Percentiles rank a stretch among this genome's conserved stretches.
phyloP scores from a whole-genome alignment of 2,113 vertebrate species.

The Onychostoma macrolepis region DNA sequence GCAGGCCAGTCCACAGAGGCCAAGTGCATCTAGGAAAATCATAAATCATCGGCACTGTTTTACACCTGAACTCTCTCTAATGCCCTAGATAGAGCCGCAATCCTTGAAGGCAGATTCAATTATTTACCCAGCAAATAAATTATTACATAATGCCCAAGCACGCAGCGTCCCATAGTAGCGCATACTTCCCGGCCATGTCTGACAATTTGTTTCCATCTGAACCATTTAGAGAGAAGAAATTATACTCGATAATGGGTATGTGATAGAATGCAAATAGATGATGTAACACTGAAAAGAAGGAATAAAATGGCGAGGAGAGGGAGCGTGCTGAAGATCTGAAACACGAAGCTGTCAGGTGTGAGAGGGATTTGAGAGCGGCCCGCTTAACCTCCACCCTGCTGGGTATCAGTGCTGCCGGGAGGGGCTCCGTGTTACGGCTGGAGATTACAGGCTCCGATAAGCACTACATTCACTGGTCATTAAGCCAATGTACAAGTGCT shows the following conservation, averaged over 20 bases:
- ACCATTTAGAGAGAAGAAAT: constrained; percentile 35
- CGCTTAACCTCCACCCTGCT: constrained; percentile 28
- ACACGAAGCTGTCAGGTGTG: background rate
- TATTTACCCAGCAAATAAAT: constrained; percentile 72
- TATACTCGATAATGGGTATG: background rate
- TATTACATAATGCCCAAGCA: constrained; percentile 66
- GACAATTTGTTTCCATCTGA: constrained; percentile 51
- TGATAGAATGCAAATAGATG: constrained; percentile 1
- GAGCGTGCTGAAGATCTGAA: constrained; percentile 24
- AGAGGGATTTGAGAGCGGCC: constrained; percentile 18
- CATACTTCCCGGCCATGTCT: constrained; percentile 50
- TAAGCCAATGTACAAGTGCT: constrained; percentile 19
- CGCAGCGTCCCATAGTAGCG: constrained; percentile 57
- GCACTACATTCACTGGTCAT: constrained; percentile 29
- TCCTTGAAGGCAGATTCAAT: constrained; percentile 68
- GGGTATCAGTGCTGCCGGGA: background rate
- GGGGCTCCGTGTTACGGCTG: background rate
- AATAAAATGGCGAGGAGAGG: background rate
- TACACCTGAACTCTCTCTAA: constrained; percentile 59
- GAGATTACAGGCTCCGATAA: constrained; percentile 35
- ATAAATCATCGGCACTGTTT: constrained; percentile 58
- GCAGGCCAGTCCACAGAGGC: constrained; percentile 44
- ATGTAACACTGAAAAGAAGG: background rate
- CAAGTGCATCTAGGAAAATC: constrained; percentile 43
- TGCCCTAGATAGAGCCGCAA: constrained; percentile 50